These are phyloP conservation scores for Macrotus californicus DNA, from an alignment of 2,113 vertebrate species.

Conservation along the genomic window DNA sequence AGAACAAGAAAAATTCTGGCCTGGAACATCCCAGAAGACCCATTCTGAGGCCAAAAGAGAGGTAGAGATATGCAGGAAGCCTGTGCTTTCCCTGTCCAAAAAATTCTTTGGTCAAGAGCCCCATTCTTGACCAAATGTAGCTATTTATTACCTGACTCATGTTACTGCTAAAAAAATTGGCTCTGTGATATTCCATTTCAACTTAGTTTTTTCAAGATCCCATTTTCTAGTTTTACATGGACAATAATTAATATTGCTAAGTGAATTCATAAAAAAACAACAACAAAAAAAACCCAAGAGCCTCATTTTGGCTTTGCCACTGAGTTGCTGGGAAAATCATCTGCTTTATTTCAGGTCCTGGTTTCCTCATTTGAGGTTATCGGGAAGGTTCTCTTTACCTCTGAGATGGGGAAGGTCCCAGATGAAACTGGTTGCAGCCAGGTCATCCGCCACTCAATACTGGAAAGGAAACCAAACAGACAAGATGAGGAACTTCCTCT, in stretches of 20 bases:
- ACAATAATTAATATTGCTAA: neutral
- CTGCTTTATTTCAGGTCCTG: neutral
- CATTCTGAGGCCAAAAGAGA: neutral
- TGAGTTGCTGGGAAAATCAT: neutral
- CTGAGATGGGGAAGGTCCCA: neutral
- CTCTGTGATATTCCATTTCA: conserved; percentile 75
- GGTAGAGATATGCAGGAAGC: neutral
- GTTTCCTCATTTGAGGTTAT: neutral
- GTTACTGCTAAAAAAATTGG: conserved; percentile 73
- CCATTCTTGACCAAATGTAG: conserved; percentile 73
- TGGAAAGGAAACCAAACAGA: conserved; percentile 44
- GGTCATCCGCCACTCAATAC: neutral
- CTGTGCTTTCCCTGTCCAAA: neutral
- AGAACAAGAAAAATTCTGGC: neutral
- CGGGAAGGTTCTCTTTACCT: neutral
- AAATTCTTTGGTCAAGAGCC: neutral
- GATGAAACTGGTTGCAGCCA: neutral
- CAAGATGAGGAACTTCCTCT: conserved; percentile 48
- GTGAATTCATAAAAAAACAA: neutral
- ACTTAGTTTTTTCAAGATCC: conserved; percentile 69
- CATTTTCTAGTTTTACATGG: conserved; percentile 67
- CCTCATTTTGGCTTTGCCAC: neutral
- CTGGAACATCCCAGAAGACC: conserved; percentile 12
- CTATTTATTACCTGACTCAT: conserved; percentile 79
- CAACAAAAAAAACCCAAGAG: neutral